These are phyloP conservation scores for Thamnophis elegans DNA, from an alignment of 2,797 vertebrate species.

Conservation along the genomic window DNA sequence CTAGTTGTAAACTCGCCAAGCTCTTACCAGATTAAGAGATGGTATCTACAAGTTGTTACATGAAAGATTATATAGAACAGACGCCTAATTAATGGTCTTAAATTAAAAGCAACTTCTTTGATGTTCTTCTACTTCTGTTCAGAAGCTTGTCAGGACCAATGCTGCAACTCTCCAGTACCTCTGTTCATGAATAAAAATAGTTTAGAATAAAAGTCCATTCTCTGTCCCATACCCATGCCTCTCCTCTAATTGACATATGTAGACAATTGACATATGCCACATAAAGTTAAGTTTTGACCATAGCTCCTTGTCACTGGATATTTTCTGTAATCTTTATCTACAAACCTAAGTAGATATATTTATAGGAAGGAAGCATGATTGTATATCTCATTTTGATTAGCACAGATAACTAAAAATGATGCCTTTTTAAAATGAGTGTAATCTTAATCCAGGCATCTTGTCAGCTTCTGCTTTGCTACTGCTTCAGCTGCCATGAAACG, in stretches of 20 bases:
- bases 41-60: background rate
- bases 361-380: background rate
- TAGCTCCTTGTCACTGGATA: background rate
- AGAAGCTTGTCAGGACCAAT: background rate
- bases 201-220: background rate
- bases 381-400: background rate
- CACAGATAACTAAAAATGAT: background rate
- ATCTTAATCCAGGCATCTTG: background rate
- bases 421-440: background rate
- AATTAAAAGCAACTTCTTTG: background rate
- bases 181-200: background rate
- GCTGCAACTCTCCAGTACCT: background rate
- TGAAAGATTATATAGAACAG: background rate
- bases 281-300: background rate
- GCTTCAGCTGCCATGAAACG: too few relatives aligned
- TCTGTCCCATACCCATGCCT: background rate
- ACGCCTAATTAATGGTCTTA: background rate
- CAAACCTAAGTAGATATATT: background rate
- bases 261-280: background rate
- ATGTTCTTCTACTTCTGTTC: background rate
- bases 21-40: background rate
- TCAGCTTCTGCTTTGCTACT: too few relatives aligned
- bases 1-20: background rate
- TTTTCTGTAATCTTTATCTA: background rate
- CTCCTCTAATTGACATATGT: background rate